Conservation (phyloP, 2,113 vertebrate species). For the Scartelaos histophorus region DNA sequence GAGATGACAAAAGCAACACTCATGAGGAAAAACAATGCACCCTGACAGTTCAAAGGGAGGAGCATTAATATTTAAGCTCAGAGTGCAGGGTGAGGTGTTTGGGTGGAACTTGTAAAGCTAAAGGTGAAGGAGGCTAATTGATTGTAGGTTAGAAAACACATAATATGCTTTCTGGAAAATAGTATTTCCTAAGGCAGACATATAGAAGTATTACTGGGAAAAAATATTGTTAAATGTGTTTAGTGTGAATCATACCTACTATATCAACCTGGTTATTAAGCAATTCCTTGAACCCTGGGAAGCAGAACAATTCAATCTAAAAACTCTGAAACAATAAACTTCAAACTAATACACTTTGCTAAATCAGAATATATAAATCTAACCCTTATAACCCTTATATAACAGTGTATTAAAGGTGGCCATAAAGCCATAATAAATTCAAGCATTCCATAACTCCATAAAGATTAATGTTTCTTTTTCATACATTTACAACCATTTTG, state of each 20-base stretch:
- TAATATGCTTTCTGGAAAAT: background rate
- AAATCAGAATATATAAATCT: too few species aligned
- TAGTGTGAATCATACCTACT: too few species aligned
- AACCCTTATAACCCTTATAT: background rate
- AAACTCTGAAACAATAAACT: too few species aligned
- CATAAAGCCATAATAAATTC: background rate
- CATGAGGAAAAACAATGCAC: slow-evolving; percentile 74
- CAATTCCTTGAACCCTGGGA: too few species aligned
- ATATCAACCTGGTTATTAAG: too few species aligned
- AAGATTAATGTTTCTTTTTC: background rate
- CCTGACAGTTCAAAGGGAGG: slow-evolving; percentile 72
- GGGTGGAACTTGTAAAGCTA: slow-evolving; percentile 19
- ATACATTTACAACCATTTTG: too few species aligned
- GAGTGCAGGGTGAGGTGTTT: background rate
- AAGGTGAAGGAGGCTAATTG: slow-evolving; percentile 44
- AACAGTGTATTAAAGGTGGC: background rate
- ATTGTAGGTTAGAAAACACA: slow-evolving; percentile 4
- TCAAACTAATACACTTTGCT: too few species aligned
- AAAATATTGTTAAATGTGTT: background rate
- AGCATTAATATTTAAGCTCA: slow-evolving; percentile 66
- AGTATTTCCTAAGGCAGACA: background rate
- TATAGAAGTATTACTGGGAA: background rate
- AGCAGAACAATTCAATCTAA: too few species aligned
- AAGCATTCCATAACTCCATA: background rate
- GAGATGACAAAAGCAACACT: slow-evolving; percentile 67